Evolutionary conservation across 2,888 invertebrate genomes (phyloP), one percentile per base, ranked within the genome.

Genomic region (Andrena haemorrhoa): DNA sequence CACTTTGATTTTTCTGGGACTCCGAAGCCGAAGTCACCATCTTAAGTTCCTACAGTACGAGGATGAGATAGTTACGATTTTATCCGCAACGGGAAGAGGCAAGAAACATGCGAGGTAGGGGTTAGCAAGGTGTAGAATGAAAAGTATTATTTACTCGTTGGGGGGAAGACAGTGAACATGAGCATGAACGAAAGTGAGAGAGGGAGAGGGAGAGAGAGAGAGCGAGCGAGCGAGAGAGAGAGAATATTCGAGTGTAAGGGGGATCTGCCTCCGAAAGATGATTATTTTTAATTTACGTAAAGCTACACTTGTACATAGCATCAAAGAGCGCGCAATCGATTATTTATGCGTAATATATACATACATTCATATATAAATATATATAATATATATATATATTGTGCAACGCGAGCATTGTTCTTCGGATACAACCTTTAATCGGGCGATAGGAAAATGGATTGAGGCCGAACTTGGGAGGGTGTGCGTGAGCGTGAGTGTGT

Each of bases 31-130:
- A 86, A 86, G 89, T 90, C 92, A 86, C 90, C 91, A 92, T 93
- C 92, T 91, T 93, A 91, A 93, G 93, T 93, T 93, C 93, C 93
- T 93, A 92, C 89, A 89, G 87, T 89, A 91, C 84, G 80, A 89
- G 88, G 88, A 91, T 90, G 89, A 90, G 82, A 87, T 89, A 86
- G 80, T 84, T 56, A 87, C 79, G 84, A 84, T 87, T 87, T 81
- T 78, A 89, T 90, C 88, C 88, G 89, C 79, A 84, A 71, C 23
- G 71, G 82, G 63, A 79, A 71, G 16, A 35, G 60, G 33, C 23
- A 56, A 2, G 56, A 56, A 56, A 23, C 56, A 20, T 63, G 51
- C 31, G 72, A 51, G 31, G 58, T 12, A 10, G 31, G 16, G 20
- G 23, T 7, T 31, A 47, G 12, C n/a, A 20, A 33, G 41, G 47